Percentiles rank a stretch among this genome's conserved stretches.
These are phyloP conservation scores for Trematocara stigmaticum DNA, from an alignment of 2,113 vertebrate species.

Conservation along the genomic window DNA sequence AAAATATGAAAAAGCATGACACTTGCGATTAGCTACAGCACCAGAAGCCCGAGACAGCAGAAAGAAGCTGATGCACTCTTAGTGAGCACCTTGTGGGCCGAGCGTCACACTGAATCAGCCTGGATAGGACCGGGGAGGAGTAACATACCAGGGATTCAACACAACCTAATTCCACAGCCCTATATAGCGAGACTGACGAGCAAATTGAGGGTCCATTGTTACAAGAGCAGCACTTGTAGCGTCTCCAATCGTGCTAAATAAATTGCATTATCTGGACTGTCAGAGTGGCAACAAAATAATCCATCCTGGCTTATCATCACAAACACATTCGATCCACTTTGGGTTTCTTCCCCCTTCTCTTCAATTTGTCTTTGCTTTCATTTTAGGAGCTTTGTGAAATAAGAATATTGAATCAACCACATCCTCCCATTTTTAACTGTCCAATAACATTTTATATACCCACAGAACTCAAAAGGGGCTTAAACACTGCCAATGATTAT, in stretches of 20 bases:
- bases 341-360: neutral
- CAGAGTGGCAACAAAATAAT: slow-evolving; percentile 39
- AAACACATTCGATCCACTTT: slow-evolving; percentile 44
- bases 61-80: slow-evolving; percentile 5
- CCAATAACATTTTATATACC: neutral
- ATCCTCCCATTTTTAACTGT: neutral
- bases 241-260: slow-evolving; percentile 39
- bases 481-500: neutral
- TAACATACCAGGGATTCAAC: slow-evolving; percentile 13
- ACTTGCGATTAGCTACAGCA: slow-evolving; percentile 37
- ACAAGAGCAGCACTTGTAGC: slow-evolving; percentile 31
- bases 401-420: slow-evolving; percentile 4
- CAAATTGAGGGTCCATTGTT: slow-evolving; percentile 31
- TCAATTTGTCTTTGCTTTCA: neutral
- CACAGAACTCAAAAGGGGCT: neutral
- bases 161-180: neutral
- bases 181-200: neutral
- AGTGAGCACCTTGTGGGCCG: slow-evolving; percentile 11
- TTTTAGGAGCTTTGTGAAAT: slow-evolving; percentile 17
- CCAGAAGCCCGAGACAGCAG: slow-evolving; percentile 32
- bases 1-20: slow-evolving; percentile 10
- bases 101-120: slow-evolving; percentile 35
- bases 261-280: slow-evolving; percentile 51
- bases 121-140: slow-evolving; percentile 8
- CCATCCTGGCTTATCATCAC: slow-evolving; percentile 45